Base-by-base conservation (phyloP, 30 jellyfish, hydroid and myxozoan genomes). In the Sanderia malayensis region DNA sequence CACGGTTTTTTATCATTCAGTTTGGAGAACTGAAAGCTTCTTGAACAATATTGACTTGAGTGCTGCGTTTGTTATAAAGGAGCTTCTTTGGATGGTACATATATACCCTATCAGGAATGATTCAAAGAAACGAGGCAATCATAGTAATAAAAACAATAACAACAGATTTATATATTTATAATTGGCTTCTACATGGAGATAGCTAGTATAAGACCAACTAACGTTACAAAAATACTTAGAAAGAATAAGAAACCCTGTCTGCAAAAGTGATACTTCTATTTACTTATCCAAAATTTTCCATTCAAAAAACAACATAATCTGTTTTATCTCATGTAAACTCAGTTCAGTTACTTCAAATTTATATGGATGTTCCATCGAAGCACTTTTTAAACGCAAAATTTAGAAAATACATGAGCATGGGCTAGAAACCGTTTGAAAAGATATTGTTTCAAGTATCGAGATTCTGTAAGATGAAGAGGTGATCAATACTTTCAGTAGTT, bases 331-430 rank as follows among this genome's bases (percentile, higher is more conserved):
- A 37, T 37, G 52, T 37, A 37, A 37, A 37, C 52, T 37, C 52
- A 37, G 52, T 37, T 37, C 52, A 37, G 52, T 37, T 37, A 37
- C 52, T 37, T 37, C 13, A 37, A 6, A 37, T 37, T 37, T 37
- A 37, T 37, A 37, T 37, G 52, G 52, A 37, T 37, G 52, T 37
- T 37, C 52, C 52, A 37, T 37, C 52, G 52, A 37, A 37, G 52
- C 52, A 37, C 52, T 37, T 37, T 13, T 37, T 37, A 37, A 37
- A 37, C 52, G 52, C 52, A 37, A 37, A 13, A 13, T 37, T 37
- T 37, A 4, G 52, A 37, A 37, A 37, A 37, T 37, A 37, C 52
- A 37, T 37, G 52, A 37, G 52, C 52, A 37, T 4, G 52, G 10
- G 52, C 52, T 37, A 37, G 52, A 37, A 37, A 37, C 52, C 52